A percentile compares a stretch with the other conserved stretches of the same genome.
Evolutionary conservation across 2,797 vertebrate species (phyloP).

Genomic region (Picus viridis): DNA sequence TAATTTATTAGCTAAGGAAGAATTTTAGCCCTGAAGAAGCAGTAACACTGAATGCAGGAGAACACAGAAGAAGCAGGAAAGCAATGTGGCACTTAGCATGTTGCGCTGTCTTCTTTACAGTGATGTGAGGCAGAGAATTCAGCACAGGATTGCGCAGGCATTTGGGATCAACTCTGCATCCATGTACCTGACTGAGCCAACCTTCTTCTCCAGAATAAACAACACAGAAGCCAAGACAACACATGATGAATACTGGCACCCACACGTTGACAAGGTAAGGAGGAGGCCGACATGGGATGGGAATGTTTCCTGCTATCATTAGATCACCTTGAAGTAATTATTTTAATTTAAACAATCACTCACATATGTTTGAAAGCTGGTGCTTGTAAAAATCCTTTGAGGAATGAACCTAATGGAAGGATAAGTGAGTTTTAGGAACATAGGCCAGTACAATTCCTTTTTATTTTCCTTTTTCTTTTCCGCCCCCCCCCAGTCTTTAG

Average conservation of each 20-base stretch:
- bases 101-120: conserved; percentile 64
- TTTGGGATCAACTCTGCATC: conserved; percentile 84
- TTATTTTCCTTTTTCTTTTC: background rate
- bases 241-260: conserved; percentile 97
- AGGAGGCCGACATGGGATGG: background rate
- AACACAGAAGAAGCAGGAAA: background rate
- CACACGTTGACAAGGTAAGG: conserved; percentile 93
- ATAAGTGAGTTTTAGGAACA: background rate
- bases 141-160: conserved; percentile 84
- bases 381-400: background rate
- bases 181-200: conserved; percentile 94
- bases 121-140: conserved; percentile 86
- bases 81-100: background rate
- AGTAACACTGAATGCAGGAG: background rate
- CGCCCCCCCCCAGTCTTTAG: background rate
- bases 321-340: background rate
- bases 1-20: background rate
- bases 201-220: conserved; percentile 98
- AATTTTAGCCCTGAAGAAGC: background rate
- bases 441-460: background rate
- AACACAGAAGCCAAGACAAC: conserved; percentile 87
- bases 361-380: background rate
- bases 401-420: background rate
- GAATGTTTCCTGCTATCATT: background rate
- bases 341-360: background rate